Percentiles rank a stretch among this genome's conserved stretches.
Conservation (phyloP, 92 coral and sea anemone species). For the Actinernus sp. region DNA sequence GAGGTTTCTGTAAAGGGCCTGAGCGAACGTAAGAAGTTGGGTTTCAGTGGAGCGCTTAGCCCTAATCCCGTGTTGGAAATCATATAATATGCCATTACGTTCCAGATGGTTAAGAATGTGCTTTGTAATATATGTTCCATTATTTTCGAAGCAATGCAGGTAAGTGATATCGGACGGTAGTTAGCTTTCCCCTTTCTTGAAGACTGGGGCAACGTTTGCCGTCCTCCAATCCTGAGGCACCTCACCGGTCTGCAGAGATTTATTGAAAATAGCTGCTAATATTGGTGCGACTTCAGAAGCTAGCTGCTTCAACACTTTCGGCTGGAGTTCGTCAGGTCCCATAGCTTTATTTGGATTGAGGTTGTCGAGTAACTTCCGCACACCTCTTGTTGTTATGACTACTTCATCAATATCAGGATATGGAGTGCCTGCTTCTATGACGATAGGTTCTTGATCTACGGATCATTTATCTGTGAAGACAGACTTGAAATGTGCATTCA, state of each 20-base stretch:
- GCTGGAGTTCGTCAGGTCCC: conserved; percentile 14
- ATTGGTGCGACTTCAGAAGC: conserved; percentile 8
- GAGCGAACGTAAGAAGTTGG: neutral
- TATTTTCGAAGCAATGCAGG: conserved; percentile 20
- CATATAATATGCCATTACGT: conserved; percentile 1
- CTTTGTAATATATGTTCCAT: conserved; percentile 34
- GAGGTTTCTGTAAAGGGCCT: neutral
- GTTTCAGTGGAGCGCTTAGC: conserved; percentile 26
- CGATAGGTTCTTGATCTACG: neutral
- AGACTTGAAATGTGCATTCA: conserved; percentile 43
- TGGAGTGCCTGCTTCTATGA: too few relatives aligned
- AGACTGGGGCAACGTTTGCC: conserved; percentile 1
- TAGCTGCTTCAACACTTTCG: conserved; percentile 19
- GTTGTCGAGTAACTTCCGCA: neutral
- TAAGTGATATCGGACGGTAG: conserved; percentile 1
- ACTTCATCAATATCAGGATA: conserved; percentile 23
- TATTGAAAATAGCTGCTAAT: neutral
- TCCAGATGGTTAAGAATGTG: too few relatives aligned
- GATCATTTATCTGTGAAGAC: conserved; percentile 23
- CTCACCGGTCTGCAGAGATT: neutral
- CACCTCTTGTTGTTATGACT: conserved; percentile 12
- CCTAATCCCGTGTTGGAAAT: conserved; percentile 17
- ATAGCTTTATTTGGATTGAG: conserved; percentile 12
- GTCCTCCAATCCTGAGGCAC: neutral
- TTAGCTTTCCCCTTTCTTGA: conserved; percentile 2